A percentile compares a stretch with the other conserved stretches of the same genome.
phyloP scores from a whole-genome alignment of 2,797 vertebrate species.

The Chelonia mydas region DNA sequence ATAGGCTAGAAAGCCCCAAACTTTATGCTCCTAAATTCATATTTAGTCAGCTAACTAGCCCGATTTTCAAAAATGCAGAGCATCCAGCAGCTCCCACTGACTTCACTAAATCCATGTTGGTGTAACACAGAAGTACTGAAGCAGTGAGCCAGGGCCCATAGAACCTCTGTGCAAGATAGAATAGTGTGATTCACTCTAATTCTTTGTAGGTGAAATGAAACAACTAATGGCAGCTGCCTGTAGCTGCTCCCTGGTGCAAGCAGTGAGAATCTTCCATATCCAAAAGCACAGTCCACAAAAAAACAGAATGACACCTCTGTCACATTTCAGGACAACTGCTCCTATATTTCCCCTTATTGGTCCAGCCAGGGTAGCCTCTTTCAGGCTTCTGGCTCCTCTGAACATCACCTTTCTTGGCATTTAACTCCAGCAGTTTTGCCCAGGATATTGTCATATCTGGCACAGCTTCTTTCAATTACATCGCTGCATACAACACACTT shows the following conservation, averaged over 20 bases:
- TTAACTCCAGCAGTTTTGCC: no score
- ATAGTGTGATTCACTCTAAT: neutral
- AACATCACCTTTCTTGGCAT: no score
- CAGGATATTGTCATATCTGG: no score
- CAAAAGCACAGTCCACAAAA: neutral
- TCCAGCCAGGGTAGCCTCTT: no score
- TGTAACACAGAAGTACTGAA: no score
- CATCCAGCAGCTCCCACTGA: neutral
- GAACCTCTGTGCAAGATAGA: no score
- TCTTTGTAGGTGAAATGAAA: neutral
- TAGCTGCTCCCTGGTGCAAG: neutral
- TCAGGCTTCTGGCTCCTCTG: no score
- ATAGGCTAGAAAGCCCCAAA: fast-evolving
- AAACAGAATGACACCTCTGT: neutral
- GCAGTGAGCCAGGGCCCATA: no score
- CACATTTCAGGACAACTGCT: no score
- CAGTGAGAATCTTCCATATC: neutral
- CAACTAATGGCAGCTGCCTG: fast-evolving
- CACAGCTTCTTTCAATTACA: neutral
- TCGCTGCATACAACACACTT: fast-evolving
- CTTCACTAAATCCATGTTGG: no score
- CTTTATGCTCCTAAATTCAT: neutral
- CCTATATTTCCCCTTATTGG: no score
- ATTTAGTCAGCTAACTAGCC: neutral
- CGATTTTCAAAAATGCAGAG: neutral